Conservation (phyloP, 2,888 invertebrate genomes). For the Rotaria macrura region DNA sequence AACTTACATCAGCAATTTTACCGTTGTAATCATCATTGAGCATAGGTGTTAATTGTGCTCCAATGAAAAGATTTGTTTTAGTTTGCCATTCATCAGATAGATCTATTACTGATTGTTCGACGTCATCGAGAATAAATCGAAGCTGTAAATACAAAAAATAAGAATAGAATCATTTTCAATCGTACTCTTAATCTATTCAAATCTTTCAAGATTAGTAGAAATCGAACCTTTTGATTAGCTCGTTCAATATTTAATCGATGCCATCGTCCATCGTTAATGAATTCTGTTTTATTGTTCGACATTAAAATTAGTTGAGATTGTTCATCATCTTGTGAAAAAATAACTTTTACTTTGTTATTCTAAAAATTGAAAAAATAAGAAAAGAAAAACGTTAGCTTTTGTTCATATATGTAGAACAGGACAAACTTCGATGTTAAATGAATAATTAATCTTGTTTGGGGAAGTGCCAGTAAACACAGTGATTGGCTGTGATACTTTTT, state of each 20-base stretch:
- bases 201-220: too few relatives aligned
- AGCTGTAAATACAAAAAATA: not conserved
- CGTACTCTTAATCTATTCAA: not conserved
- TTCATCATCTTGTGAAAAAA: not conserved
- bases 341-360: not conserved
- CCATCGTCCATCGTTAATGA: not conserved
- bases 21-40: not conserved
- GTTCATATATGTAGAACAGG: too few relatives aligned
- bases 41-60: not conserved
- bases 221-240: not conserved
- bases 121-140: not conserved
- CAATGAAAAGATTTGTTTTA: not conserved
- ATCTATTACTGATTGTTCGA: not conserved
- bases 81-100: not conserved
- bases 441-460: not conserved
- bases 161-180: too few relatives aligned
- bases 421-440: not conserved
- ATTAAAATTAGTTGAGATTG: not conserved
- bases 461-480: not conserved
- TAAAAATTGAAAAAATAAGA: not conserved
- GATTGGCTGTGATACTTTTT: not conserved
- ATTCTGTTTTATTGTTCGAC: not conserved
- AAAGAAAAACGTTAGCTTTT: too few relatives aligned
- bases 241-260: not conserved
- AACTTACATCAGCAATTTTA: conserved; percentile 3